A percentile compares a stretch with the other conserved stretches of the same genome.
Conservation (phyloP, 2,888 invertebrate genomes). For the Ephialtes manifestator region DNA sequence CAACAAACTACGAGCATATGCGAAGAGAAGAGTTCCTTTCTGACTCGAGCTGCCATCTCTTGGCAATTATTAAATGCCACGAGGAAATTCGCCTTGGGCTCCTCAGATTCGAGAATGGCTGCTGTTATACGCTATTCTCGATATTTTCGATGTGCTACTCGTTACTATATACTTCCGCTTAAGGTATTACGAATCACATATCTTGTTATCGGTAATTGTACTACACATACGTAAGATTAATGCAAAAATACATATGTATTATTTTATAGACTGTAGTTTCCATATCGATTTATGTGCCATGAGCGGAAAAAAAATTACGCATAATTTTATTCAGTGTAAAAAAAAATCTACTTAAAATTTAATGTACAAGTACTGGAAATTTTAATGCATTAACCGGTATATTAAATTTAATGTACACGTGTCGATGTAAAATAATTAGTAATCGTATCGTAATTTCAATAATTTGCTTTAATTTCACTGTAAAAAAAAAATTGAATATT, state of each 20-base stretch:
- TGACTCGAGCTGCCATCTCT: constrained; percentile 73
- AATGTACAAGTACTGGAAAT: no score
- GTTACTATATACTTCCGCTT: neutral
- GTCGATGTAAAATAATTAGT: no score
- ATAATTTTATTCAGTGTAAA: no score
- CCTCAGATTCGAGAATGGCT: neutral
- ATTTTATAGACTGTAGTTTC: neutral
- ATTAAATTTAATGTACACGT: no score
- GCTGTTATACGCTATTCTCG: neutral
- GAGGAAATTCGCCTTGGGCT: neutral
- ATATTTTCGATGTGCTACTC: neutral
- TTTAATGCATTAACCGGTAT: no score
- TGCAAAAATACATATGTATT: no score
- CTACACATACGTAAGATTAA: neutral
- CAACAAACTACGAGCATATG: neutral
- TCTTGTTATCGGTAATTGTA: constrained; percentile 3
- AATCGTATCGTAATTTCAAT: no score
- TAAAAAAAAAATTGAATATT: no score
- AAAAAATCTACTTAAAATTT: no score
- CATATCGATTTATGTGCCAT: no score
- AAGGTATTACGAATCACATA: neutral
- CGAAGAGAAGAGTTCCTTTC: neutral
- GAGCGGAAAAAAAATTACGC: no score
- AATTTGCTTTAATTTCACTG: no score
- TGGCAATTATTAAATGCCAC: constrained; percentile 56